Evolutionary conservation across 92 coral and sea anemone genomes (phyloP), one percentile per base, ranked within the genome.

Genomic region (Desmophyllum pertusum): DNA sequence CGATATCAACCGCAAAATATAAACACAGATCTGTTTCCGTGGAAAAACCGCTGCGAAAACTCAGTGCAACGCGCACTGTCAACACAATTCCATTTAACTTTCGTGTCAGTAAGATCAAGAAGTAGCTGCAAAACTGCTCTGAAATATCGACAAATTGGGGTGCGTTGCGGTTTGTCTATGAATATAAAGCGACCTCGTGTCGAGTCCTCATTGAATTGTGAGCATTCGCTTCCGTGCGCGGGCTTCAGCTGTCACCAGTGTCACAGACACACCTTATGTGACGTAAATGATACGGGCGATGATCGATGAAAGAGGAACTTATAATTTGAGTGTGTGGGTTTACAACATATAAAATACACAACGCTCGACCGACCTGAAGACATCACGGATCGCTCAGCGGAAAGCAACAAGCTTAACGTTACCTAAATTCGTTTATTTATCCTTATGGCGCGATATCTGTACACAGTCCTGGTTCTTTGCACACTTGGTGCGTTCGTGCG

Each of bases 191-290:
- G 30, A 57, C 10, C 63, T 5, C 53, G 1, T 21, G 18, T 14
- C 53, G 53, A 48, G 18, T 13, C 53, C 53, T 4, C n/a, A n/a
- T n/a, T n/a, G n/a, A n/a, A n/a, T n/a, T 14, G 2, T 4, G 2
- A 21, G n/a, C 31, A 5, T 13, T 59, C 45, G 36, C 73, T 37
- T 37, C 23, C 25, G 42, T n/a, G n/a, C 45, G 35, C 65, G 35
- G 0, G 35, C 35, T 17, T 19, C 73, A 65, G 19, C 6, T 65
- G 70, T 65, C 40, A 7, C 18, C 73, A 35, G 45, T 18, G 42
- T 35, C 45, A 38, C 73, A 1, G 25, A 65, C 43, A 64, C 74
- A 52, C 81, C 81, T 77, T 35, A 23, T 17, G 19, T 79, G 84
- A 79, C 84, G 84, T 79, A 70, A 64, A 37, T 13, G 15, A 40